These are phyloP conservation scores for Nebria brevicollis DNA, from an alignment of 2,888 invertebrate genomes.

Conservation along the genomic window DNA sequence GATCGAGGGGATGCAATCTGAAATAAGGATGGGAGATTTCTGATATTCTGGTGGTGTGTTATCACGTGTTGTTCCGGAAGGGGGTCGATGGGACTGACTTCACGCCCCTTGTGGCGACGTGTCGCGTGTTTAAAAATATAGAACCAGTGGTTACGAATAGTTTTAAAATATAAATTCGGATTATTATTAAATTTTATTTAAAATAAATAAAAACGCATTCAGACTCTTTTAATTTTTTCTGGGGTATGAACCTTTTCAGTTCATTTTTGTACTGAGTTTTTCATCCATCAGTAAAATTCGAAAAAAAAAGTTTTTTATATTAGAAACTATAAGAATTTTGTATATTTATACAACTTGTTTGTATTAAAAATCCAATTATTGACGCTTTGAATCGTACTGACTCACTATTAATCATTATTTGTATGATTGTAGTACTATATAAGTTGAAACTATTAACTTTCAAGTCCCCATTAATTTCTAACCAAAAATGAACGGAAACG, in stretches of 20 bases:
- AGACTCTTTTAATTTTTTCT: too few species aligned
- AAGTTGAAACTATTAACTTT: not conserved
- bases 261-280: too few species aligned
- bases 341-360: too few species aligned
- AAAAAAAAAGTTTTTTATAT: too few species aligned
- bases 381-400: not conserved
- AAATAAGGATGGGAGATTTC: constrained; percentile 6
- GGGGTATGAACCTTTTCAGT: too few species aligned
- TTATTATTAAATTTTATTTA: not conserved
- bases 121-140: not conserved
- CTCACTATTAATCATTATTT: not conserved
- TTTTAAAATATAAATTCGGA: not conserved
- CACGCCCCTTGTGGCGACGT: not conserved
- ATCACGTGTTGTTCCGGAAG: constrained; percentile 33
- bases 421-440: not conserved
- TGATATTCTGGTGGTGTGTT: constrained; percentile 35
- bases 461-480: not conserved
- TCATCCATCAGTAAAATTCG: too few species aligned
- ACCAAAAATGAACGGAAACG: constrained; percentile 18
- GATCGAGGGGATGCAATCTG: constrained; percentile 22
- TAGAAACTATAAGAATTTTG: too few species aligned
- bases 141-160: not conserved
- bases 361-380: not conserved
- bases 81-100: constrained; percentile 4
- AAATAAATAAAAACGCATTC: not conserved